These are phyloP conservation scores for Eucera pruinosa DNA, from an alignment of 2,888 invertebrate genomes.

Conservation along the genomic window DNA sequence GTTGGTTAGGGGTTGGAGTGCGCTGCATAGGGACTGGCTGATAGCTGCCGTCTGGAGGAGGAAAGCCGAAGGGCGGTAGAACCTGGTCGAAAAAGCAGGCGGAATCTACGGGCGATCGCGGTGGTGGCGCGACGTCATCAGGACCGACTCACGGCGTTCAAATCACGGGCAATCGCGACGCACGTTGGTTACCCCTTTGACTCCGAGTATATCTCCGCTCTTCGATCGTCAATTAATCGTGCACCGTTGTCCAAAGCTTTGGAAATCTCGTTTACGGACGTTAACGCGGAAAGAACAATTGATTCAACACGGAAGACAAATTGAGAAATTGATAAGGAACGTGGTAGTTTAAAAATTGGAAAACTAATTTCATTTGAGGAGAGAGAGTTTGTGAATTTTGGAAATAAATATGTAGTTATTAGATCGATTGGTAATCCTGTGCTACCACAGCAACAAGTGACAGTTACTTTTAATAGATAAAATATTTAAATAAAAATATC, in stretches of 20 bases:
- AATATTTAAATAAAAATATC: too few relatives aligned
- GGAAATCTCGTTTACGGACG: too few relatives aligned
- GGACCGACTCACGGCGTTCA: conserved; percentile 80
- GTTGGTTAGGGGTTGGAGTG: conserved; percentile 58
- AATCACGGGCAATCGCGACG: conserved; percentile 78
- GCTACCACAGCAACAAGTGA: too few relatives aligned
- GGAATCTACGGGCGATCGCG: conserved; percentile 58
- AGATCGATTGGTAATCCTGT: too few relatives aligned
- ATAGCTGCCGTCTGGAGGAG: conserved; percentile 51
- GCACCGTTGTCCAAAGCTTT: not conserved
- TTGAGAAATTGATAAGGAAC: too few relatives aligned
- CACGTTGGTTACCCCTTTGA: conserved; percentile 52
- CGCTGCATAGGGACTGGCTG: conserved; percentile 62
- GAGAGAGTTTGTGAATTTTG: too few relatives aligned
- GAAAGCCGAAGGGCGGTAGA: conserved; percentile 56
- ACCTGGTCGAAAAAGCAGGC: conserved; percentile 57
- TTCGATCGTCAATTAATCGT: not conserved
- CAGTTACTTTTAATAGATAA: too few relatives aligned
- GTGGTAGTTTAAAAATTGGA: too few relatives aligned
- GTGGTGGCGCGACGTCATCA: conserved; percentile 25
- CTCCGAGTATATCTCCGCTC: not conserved
- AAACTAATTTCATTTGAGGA: too few relatives aligned
- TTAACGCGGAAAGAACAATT: too few relatives aligned
- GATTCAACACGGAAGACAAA: too few relatives aligned
- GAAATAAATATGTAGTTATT: too few relatives aligned